Base-by-base conservation (phyloP, 2,888 invertebrate species). In the Euspilapteryx auroguttella region DNA sequence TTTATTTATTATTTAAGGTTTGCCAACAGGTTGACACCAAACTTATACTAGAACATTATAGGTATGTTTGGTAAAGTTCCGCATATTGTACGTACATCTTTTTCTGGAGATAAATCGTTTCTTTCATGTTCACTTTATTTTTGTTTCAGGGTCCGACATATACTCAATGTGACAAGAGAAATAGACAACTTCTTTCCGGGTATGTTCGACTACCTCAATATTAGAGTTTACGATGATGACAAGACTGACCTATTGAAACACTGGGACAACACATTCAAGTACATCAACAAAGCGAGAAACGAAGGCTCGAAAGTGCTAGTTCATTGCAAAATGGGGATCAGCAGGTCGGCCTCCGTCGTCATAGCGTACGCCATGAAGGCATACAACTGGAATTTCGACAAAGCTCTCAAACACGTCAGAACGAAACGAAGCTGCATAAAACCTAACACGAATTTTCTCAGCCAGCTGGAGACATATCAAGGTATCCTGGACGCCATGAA, bases 151-250 rank as follows among this genome's bases (percentile, higher is more conserved):
- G 93, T 98, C 38, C 86, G 90, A 35, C 94, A 96, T 68, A 98
- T 99, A 53, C 76, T 99, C 49, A 99, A 99, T 66, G 95, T 99
- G 33, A 97, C 98, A 10, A 82, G 94, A 52, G 99, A 99, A 78
- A 98, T 99, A 41, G 98, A 99, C 76, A 99, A 99, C 75, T 99
- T 99, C 66, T 99, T 96, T 61, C 97, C 97, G 24, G 96, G 95
- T 29, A 89, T 89, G 78, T 96, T 97, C 65, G 87, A 94, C 55
- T 98, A 98, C 62, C 81, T 91, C 55, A 99, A 99, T 73, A 86
- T 99, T 38, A 87, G 96, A 43, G 96, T 98, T 28, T 94, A 94
- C 57, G 99, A 99, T 61, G 94, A 94, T 56, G 97, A 97, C 64
- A 91, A 92, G 71, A 94, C 97, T 37, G 93, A 98, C 68, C 81